These are phyloP conservation scores for Sycophila sp. DNA, from an alignment of 1,140 invertebrate genomes.

Conservation along the genomic window DNA sequence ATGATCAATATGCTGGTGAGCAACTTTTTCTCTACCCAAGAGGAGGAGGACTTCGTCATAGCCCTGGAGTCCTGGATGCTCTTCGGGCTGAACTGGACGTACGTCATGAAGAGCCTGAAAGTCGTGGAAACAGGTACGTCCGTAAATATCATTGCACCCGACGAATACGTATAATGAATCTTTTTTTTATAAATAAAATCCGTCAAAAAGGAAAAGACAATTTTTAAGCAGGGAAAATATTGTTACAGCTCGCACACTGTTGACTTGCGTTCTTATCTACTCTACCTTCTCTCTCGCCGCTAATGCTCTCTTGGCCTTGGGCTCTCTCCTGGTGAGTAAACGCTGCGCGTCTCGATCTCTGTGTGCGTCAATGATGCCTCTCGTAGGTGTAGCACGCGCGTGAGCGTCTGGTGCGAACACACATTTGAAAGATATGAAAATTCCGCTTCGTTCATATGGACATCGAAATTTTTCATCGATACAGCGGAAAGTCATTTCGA, in stretches of 20 bases:
- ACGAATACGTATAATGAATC: conserved; percentile 37
- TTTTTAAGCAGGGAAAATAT: conserved; percentile 23
- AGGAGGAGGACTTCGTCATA: conserved; percentile 51
- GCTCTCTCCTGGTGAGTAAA: conserved; percentile 55
- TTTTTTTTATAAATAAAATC: too few species aligned
- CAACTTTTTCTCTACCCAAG: conserved; percentile 52
- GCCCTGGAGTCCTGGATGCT: conserved; percentile 52
- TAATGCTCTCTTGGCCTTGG: conserved; percentile 53
- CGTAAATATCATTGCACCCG: not conserved
- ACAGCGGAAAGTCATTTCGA: not conserved
- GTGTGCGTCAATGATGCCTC: not conserved
- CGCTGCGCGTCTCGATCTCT: not conserved
- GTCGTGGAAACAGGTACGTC: conserved; percentile 52
- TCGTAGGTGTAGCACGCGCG: too few species aligned
- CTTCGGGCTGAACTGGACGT: conserved; percentile 59
- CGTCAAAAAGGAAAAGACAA: not conserved
- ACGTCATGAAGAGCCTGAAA: conserved; percentile 47
- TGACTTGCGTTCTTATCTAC: conserved; percentile 53
- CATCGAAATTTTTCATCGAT: conserved; percentile 12
- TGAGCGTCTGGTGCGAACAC: not conserved
- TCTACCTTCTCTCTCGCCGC: conserved; percentile 49
- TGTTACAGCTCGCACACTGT: conserved; percentile 50
- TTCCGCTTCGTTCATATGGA: not conserved
- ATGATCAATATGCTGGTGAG: conserved; percentile 60
- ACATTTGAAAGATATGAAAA: not conserved